A percentile compares a stretch with the other conserved stretches of the same genome.
phyloP scores from a whole-genome alignment of 2,797 vertebrate species.

The Tapera naevia region DNA sequence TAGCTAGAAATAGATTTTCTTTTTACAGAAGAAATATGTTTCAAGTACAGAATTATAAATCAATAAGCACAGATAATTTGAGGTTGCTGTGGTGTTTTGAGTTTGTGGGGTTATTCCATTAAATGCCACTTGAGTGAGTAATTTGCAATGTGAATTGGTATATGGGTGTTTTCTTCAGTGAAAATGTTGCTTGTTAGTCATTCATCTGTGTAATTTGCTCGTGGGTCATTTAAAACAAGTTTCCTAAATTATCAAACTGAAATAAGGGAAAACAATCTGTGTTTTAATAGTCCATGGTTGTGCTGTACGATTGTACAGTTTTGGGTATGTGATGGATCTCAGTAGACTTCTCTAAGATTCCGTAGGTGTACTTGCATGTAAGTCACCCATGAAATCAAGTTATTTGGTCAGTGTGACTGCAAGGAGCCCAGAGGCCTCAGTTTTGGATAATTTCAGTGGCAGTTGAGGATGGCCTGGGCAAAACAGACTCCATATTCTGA shows the following conservation, averaged over 20 bases:
- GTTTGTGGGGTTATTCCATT: neutral
- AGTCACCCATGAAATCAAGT: neutral
- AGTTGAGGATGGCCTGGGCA: neutral
- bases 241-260: slow-evolving; percentile 9
- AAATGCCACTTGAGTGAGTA: slow-evolving; percentile 35
- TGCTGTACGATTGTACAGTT: neutral
- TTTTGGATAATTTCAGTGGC: neutral
- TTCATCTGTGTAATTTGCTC: neutral
- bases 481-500: neutral
- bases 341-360: neutral
- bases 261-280: neutral
- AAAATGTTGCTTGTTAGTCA: slow-evolving; percentile 34
- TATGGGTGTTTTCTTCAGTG: slow-evolving; percentile 3
- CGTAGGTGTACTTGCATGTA: neutral
- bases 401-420: neutral
- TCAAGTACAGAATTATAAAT: neutral
- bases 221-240: slow-evolving; percentile 6
- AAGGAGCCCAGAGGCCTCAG: neutral
- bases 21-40: neutral
- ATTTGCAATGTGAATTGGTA: neutral
- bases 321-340: neutral
- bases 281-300: neutral
- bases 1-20: slow-evolving; percentile 17
- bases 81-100: neutral
- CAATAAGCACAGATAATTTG: slow-evolving; percentile 8